Conservation (phyloP, 2,113 vertebrate species). For the Catagonus wagneri region DNA sequence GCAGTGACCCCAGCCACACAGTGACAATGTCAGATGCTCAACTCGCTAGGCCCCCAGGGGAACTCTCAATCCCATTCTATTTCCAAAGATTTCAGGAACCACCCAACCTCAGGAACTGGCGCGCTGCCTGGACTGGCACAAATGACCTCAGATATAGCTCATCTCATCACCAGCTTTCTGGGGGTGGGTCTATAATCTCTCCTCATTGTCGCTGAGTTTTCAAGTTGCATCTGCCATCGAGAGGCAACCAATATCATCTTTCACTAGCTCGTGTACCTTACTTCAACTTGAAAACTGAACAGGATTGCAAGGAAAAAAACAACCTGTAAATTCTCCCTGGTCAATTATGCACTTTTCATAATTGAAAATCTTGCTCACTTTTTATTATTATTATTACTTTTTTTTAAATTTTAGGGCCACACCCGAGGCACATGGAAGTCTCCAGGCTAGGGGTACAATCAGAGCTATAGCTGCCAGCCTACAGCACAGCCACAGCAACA, state of each 20-base stretch:
- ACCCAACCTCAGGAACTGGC: not conserved
- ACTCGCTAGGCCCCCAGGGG: no score
- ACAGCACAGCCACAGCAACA: no score
- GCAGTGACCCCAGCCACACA: no score
- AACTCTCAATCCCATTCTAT: not conserved
- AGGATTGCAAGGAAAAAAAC: not conserved
- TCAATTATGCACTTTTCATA: not conserved
- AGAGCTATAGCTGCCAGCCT: no score
- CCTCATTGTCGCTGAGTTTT: not conserved
- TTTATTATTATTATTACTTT: no score
- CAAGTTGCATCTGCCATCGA: not conserved
- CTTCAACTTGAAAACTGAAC: not conserved
- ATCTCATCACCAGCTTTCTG: not conserved
- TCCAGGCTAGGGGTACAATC: no score
- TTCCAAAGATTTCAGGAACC: not conserved
- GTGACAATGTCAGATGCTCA: no score
- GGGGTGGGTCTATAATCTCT: not conserved
- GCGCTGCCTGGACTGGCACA: not conserved
- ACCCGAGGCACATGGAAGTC: no score
- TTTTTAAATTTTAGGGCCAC: no score
- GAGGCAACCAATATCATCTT: not conserved
- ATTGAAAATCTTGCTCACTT: not conserved
- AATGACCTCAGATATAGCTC: fast-evolving
- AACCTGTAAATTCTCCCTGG: not conserved
- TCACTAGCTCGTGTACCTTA: not conserved